Conservation (phyloP, 92 coral and sea anemone species). For the Phenganax stokvisi region DNA sequence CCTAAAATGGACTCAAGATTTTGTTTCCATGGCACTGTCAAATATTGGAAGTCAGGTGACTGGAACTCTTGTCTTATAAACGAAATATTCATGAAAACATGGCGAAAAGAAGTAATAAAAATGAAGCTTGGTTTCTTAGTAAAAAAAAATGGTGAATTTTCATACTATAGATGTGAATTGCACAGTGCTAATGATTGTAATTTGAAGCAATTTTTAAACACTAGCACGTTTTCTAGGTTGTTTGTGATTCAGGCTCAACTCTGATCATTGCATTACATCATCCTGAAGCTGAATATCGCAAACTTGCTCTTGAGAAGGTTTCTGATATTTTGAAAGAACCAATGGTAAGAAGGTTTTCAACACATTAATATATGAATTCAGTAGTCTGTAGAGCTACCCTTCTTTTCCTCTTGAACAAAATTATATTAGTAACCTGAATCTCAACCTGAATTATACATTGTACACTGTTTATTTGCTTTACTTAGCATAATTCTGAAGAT, state of each 20-base stretch:
- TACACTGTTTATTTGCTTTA: background rate
- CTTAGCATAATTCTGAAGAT: slow-evolving; percentile 52
- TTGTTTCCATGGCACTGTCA: slow-evolving; percentile 79
- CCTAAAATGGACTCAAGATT: slow-evolving; percentile 66
- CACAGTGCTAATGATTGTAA: no score
- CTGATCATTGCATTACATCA: slow-evolving; percentile 83
- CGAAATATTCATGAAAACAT: background rate
- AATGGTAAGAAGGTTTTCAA: slow-evolving; percentile 40
- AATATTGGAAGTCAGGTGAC: slow-evolving; percentile 74
- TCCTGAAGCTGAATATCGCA: slow-evolving; percentile 80
- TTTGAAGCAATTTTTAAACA: no score
- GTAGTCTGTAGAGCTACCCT: no score
- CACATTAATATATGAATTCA: no score
- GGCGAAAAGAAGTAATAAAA: background rate
- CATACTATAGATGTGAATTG: no score
- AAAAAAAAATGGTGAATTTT: no score
- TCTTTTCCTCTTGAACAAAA: no score
- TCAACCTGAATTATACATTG: background rate
- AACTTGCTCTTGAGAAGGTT: slow-evolving; percentile 72
- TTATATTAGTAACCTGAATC: background rate
- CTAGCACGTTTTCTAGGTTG: slow-evolving; percentile 49
- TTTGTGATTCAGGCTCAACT: slow-evolving; percentile 81
- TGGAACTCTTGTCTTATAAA: background rate
- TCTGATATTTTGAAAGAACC: slow-evolving; percentile 55
- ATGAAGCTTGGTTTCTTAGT: no score